Evolutionary conservation across 2,113 vertebrate genomes (phyloP), one percentile per base, ranked within the genome.

Genomic region (Clupea harengus): DNA sequence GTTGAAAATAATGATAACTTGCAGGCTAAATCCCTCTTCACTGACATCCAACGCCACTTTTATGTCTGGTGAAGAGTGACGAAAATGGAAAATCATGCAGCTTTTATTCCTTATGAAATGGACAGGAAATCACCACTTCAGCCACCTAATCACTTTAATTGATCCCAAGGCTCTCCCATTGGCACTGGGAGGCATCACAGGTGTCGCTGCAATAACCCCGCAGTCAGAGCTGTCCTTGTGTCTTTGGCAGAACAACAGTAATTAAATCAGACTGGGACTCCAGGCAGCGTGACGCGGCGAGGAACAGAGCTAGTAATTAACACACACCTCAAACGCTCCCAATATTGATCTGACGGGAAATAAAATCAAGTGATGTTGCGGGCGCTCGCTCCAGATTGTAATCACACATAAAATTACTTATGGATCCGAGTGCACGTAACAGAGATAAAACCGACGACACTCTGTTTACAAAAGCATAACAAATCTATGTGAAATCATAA

Each of bases 321-420:
- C 84, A 80, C 67, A 44, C 46, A 50, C 64, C 17, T 49, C 49
- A 52, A 80, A 80, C 47, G 46, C 50, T 54, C 49, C 32, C 18
- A 52, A 75, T 50, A 85, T 85, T 50, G 84, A 85, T 85, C 72
- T 11, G 9, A 64, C 11, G 28, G 15, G 7, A 46, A 54, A 50
- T 44, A 80, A 85, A 50, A 85, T 85, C 45, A 44, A 85, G 72
- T 32, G 72, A 78, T 78, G 72, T 39, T 78, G 45, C n/a, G 9
- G 39, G 15, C 72, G 20, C 57, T 18, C 10, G 44, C 28, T 52
- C 72, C 28, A 32, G 72, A 78, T 82, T 82, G 81, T 72, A 81
- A 86, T 86, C 46, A 86, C 81, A 86, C 28, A 60, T 47, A 57
- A 81, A 85, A 85, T 85, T 52, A 50, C 72, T 72, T 67, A 86